Conservation (phyloP, 2,888 invertebrate genomes). For the Phanerotoma sp. region DNA sequence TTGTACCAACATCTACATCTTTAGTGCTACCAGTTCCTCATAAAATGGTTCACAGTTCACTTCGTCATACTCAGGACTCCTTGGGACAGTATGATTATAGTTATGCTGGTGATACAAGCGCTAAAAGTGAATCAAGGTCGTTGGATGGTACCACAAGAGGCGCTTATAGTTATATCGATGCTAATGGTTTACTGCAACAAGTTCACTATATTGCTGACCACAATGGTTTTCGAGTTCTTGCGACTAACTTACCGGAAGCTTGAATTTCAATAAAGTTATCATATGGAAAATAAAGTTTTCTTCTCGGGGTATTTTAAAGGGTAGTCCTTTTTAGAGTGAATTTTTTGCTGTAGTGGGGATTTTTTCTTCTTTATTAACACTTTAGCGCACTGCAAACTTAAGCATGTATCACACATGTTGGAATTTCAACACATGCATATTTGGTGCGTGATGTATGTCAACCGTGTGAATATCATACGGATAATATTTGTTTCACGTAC, state of each 20-base stretch:
- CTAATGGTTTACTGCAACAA: conserved; percentile 66
- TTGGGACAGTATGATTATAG: conserved; percentile 64
- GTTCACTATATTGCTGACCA: conserved; percentile 67
- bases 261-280: conserved; percentile 16
- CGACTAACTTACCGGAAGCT: conserved; percentile 65
- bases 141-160: conserved; percentile 67
- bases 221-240: conserved; percentile 68
- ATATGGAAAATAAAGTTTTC: too few species aligned
- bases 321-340: too few species aligned
- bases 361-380: too few species aligned
- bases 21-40: conserved; percentile 44
- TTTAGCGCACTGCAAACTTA: too few species aligned
- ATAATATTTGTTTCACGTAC: too few species aligned
- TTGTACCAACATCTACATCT: conserved; percentile 27
- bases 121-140: conserved; percentile 65
- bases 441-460: too few species aligned
- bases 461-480: too few species aligned
- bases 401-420: too few species aligned
- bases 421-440: too few species aligned
- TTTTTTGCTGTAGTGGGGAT: too few species aligned
- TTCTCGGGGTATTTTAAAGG: too few species aligned
- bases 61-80: conserved; percentile 62
- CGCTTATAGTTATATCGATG: conserved; percentile 71
- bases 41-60: conserved; percentile 46
- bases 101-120: conserved; percentile 66